phyloP scores from a whole-genome alignment of 2,797 vertebrate species.

The Tiaroga cobitis region DNA sequence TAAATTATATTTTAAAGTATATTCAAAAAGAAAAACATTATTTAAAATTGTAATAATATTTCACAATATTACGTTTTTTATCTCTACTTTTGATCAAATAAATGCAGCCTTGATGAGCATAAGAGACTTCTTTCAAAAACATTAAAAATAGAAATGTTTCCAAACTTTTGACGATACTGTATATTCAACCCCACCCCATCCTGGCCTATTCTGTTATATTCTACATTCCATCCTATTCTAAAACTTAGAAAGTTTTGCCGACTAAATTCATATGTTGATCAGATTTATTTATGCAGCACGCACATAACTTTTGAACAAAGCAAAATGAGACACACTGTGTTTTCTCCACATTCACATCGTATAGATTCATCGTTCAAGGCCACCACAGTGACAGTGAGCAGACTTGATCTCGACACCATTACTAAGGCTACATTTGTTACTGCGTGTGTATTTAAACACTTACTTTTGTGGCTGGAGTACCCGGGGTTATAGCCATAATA shows the following conservation, averaged over 20 bases:
- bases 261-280: neutral
- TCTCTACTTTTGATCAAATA: too few species aligned
- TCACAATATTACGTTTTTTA: too few species aligned
- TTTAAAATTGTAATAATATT: too few species aligned
- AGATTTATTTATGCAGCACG: neutral
- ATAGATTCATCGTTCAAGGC: neutral
- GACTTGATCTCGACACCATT: neutral
- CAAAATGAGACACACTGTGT: neutral
- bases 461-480: conserved; percentile 97
- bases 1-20: too few species aligned
- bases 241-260: conserved; percentile 15
- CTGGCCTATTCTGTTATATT: neutral
- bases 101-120: too few species aligned
- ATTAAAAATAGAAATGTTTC: too few species aligned
- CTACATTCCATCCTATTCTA: neutral
- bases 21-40: too few species aligned
- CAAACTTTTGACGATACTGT: too few species aligned
- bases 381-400: neutral
- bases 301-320: neutral
- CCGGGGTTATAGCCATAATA: conserved; percentile 98
- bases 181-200: neutral
- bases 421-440: neutral
- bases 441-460: conserved; percentile 69
- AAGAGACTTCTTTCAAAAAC: too few species aligned
- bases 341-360: neutral